A percentile compares a stretch with the other conserved stretches of the same genome.
Evolutionary conservation across 2,113 vertebrate species (phyloP).

Genomic region (Cairina moschata): DNA sequence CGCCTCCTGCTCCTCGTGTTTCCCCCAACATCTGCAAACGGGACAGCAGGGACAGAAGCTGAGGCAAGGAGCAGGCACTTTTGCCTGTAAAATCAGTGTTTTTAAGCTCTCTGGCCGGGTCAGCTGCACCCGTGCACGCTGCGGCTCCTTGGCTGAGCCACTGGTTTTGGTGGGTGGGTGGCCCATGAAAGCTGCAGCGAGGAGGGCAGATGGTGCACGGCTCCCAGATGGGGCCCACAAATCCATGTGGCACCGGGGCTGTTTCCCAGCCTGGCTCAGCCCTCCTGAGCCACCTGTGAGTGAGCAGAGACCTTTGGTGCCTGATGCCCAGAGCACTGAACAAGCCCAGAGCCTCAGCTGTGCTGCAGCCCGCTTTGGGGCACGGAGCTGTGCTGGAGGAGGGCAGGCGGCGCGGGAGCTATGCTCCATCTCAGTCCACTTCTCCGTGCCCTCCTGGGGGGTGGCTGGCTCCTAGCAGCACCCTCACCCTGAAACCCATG

Average conservation of each 20-base stretch:
- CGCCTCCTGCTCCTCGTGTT: background rate
- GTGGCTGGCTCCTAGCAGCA: background rate
- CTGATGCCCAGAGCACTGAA: background rate
- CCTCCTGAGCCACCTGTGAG: background rate
- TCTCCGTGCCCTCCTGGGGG: background rate
- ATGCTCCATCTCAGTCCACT: fast-evolving
- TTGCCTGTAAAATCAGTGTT: background rate
- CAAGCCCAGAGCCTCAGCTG: background rate
- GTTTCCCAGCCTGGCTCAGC: slow-evolving; percentile 3
- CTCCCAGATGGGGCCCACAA: background rate
- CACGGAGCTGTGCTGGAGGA: background rate
- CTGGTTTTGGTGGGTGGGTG: background rate
- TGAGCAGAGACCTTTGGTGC: fast-evolving
- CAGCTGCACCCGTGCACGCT: fast-evolving
- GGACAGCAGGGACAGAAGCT: background rate
- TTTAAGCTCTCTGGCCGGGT: background rate
- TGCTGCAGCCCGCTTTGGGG: no score
- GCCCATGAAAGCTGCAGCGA: background rate
- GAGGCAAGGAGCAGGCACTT: background rate
- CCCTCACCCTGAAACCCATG: fast-evolving
- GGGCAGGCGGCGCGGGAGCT: background rate
- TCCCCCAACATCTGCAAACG: background rate
- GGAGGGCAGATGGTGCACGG: background rate
- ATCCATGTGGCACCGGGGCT: background rate
- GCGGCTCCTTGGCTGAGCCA: background rate